These are phyloP conservation scores for Yasuhikotakia modesta DNA, from an alignment of 2,797 vertebrate genomes.

Conservation along the genomic window DNA sequence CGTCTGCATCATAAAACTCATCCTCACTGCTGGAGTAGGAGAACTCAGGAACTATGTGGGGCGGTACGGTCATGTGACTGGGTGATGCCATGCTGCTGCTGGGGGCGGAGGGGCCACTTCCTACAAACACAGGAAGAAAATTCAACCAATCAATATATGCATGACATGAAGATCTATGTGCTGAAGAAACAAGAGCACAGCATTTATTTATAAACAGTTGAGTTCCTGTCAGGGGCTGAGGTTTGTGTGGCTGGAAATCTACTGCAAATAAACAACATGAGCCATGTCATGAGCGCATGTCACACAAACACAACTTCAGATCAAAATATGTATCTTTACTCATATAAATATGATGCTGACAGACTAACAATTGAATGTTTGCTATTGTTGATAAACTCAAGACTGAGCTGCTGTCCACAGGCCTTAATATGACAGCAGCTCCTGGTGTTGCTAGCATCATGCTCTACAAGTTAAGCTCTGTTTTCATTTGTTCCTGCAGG, in stretches of 20 bases:
- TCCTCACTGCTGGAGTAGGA: conserved; percentile 99
- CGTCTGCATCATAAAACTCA: conserved; percentile 98
- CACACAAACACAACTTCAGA: background rate
- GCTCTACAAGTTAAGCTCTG: too few species aligned
- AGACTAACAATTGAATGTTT: background rate
- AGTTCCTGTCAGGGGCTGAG: conserved; percentile 6
- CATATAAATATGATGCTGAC: too few species aligned
- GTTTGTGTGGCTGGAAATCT: background rate
- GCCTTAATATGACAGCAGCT: conserved; percentile 13
- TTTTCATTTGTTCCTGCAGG: background rate
- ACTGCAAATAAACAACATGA: conserved; percentile 1
- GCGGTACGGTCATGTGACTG: conserved; percentile 90
- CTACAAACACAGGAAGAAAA: conserved; percentile 66
- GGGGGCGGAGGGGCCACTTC: conserved; percentile 91
- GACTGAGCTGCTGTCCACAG: background rate
- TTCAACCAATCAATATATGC: conserved; percentile 3
- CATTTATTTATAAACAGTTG: conserved; percentile 1
- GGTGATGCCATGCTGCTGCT: conserved; percentile 93
- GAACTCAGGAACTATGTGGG: conserved; percentile 95
- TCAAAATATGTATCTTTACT: too few species aligned
- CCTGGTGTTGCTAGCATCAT: background rate
- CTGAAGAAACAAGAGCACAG: background rate
- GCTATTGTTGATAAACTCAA: background rate
- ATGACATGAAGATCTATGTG: background rate
- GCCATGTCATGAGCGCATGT: too few species aligned